Conservation (phyloP, 2,113 vertebrate genomes). For the Hippocampus guttulatus region DNA sequence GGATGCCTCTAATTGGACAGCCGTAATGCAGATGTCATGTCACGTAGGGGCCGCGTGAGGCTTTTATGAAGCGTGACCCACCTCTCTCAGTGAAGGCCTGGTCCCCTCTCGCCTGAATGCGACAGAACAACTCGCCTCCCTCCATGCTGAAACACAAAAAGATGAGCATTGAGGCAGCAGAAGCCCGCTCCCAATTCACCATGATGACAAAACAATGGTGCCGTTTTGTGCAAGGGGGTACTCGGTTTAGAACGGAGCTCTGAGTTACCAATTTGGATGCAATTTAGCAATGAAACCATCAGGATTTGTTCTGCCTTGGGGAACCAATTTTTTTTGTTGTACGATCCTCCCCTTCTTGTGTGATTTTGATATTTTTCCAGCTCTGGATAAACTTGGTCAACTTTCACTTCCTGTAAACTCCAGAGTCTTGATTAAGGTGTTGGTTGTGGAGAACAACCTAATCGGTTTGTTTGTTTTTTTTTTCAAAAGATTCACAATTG, state of each 20-base stretch:
- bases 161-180: slow-evolving; percentile 8
- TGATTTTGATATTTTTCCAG: too few relatives aligned
- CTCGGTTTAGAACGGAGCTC: not conserved
- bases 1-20: slow-evolving; percentile 79
- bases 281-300: too few relatives aligned
- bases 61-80: slow-evolving; percentile 18
- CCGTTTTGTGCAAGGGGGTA: not conserved
- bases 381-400: too few relatives aligned
- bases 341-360: too few relatives aligned
- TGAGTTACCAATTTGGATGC: not conserved
- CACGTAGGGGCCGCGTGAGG: not conserved
- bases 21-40: slow-evolving; percentile 1
- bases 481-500: too few relatives aligned
- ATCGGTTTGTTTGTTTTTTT: too few relatives aligned
- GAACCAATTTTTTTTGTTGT: too few relatives aligned
- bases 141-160: slow-evolving; percentile 60
- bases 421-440: too few relatives aligned
- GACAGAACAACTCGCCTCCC: slow-evolving; percentile 68
- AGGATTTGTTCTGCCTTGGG: too few relatives aligned
- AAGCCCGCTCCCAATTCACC: not conserved
- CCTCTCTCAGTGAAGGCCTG: slow-evolving; percentile 71
- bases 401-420: too few relatives aligned
- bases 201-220: slow-evolving; percentile 27
- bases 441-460: too few relatives aligned
- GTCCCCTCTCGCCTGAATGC: slow-evolving; percentile 66